Evolutionary conservation across 92 coral and sea anemone genomes (phyloP).

Genomic region (Scolanthus callimorphus): DNA sequence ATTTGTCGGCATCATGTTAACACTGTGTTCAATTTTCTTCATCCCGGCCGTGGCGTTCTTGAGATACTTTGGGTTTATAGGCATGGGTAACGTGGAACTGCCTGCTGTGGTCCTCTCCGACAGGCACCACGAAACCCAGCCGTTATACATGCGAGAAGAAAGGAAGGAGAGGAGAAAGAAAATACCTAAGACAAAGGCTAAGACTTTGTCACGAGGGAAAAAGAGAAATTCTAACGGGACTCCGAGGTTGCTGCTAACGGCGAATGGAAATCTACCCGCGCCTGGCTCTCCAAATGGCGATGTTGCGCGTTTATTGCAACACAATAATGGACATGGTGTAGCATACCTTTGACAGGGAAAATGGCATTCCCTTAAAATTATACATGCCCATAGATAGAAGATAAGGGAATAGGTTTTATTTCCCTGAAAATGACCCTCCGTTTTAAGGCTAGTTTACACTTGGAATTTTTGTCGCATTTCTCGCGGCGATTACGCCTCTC

Average conservation of each 20-base stretch:
- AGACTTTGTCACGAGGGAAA: not conserved
- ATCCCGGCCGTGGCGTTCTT: conserved; percentile 88
- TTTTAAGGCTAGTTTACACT: no score
- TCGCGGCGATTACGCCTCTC: no score
- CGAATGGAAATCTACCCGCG: conserved; percentile 22
- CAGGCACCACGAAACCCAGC: conserved; percentile 35
- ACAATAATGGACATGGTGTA: conserved; percentile 54
- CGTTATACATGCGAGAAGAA: conserved; percentile 33
- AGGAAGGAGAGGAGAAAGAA: conserved; percentile 24
- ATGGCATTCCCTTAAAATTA: no score
- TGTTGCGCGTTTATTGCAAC: conserved; percentile 53
- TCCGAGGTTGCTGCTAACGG: conserved; percentile 6
- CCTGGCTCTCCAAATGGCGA: conserved; percentile 44
- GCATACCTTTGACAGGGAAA: not conserved
- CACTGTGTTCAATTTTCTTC: conserved; percentile 77
- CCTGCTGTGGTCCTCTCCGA: conserved; percentile 58
- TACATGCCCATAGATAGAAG: no score
- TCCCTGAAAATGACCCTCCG: no score
- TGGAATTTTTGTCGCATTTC: no score
- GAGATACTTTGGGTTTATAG: conserved; percentile 75
- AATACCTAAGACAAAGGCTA: not conserved
- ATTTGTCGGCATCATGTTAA: conserved; percentile 75
- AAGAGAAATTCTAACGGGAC: not conserved
- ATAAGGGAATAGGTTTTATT: no score
- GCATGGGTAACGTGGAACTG: conserved; percentile 37